Conservation (phyloP, 1,140 invertebrate genomes). For the Aphaenogaster ashmeadi region DNA sequence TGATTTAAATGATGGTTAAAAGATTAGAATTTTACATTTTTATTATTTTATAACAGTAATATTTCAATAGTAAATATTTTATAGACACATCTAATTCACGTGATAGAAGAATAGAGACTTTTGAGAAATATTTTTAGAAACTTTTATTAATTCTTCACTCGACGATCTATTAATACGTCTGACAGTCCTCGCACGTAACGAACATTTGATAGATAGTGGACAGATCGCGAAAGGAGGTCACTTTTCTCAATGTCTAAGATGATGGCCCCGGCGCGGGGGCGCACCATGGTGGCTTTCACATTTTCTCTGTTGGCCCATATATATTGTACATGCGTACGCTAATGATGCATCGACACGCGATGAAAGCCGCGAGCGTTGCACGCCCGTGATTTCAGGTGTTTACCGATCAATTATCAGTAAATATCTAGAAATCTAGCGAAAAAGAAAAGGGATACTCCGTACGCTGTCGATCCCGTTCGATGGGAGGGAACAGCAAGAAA, state of each 20-base stretch:
- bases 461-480: background rate
- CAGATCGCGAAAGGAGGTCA: slow-evolving; percentile 75
- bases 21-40: background rate
- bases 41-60: background rate
- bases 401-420: slow-evolving; percentile 34
- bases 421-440: background rate
- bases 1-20: background rate
- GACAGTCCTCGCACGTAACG: background rate
- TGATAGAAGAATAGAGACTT: background rate
- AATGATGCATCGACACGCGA: slow-evolving; percentile 47
- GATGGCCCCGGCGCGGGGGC: slow-evolving; percentile 45
- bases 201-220: slow-evolving; percentile 16
- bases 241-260: slow-evolving; percentile 69
- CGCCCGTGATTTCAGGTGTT: slow-evolving; percentile 17
- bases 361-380: slow-evolving; percentile 33
- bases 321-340: slow-evolving; percentile 14
- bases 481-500: background rate
- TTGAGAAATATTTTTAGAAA: background rate
- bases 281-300: slow-evolving; percentile 76
- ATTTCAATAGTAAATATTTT: background rate
- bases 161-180: background rate
- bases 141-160: background rate
- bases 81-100: background rate
- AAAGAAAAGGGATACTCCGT: background rate
- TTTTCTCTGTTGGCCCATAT: slow-evolving; percentile 74